A percentile compares a stretch with the other conserved stretches of the same genome.
Evolutionary conservation across 2,797 vertebrate species (phyloP).

Genomic region (Chiloscyllium punctatum): DNA sequence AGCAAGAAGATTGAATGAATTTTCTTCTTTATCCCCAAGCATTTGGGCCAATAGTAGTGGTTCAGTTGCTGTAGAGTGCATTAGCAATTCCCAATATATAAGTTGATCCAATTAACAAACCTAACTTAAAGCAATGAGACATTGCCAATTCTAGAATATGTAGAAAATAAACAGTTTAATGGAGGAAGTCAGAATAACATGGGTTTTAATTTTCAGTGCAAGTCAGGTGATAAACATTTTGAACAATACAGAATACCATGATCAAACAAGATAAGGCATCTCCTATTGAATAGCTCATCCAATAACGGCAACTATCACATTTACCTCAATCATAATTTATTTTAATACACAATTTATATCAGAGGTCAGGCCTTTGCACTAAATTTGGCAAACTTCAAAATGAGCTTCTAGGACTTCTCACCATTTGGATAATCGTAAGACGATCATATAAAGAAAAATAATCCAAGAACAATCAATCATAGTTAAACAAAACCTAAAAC

Average conservation of each 20-base stretch:
- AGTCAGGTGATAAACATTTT: conserved; percentile 25
- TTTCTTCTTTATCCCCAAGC: too few species aligned
- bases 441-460: neutral
- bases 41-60: neutral
- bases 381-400: conserved; percentile 24
- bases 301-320: neutral
- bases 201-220: conserved; percentile 38
- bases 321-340: neutral
- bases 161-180: conserved; percentile 13
- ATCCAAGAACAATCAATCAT: neutral
- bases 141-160: neutral
- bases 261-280: conserved; percentile 4
- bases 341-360: neutral
- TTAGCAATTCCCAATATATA: neutral
- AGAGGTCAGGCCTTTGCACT: neutral
- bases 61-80: neutral
- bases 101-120: conserved; percentile 1
- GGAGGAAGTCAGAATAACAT: conserved; percentile 27
- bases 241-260: conserved; percentile 22
- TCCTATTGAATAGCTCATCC: neutral
- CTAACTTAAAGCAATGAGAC: neutral
- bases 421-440: neutral
- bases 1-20: neutral
- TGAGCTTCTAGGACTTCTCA: neutral
- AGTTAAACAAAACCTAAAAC: conserved; percentile 2